Evolutionary conservation across 2,113 vertebrate species (phyloP).

Genomic region (Procapra przewalskii): DNA sequence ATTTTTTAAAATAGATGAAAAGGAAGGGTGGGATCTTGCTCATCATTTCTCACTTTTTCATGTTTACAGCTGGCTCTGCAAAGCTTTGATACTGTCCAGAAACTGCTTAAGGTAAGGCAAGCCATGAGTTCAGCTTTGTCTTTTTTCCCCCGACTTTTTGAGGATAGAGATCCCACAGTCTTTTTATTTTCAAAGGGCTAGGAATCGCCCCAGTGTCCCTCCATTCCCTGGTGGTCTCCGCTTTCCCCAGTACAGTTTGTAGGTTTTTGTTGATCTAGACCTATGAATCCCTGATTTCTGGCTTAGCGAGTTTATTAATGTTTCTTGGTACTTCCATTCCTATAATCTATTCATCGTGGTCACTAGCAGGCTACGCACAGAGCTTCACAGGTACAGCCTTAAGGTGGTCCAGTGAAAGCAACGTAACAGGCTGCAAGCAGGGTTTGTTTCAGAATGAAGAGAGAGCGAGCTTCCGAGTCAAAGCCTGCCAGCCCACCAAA

Average conservation of each 20-base stretch:
- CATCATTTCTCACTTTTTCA: conserved; percentile 20
- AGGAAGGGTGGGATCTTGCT: not conserved
- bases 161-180: not conserved
- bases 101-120: conserved; percentile 88
- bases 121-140: not conserved
- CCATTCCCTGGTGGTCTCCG: not conserved
- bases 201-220: not conserved
- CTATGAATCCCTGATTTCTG: not conserved
- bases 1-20: not conserved
- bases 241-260: not conserved
- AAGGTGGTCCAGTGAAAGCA: not conserved
- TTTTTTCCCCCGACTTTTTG: not conserved
- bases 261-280: not conserved
- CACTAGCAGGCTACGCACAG: not conserved
- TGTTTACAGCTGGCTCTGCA: conserved; percentile 90
- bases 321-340: not conserved
- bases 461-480: not conserved
- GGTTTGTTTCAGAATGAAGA: not conserved
- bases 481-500: not conserved
- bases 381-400: not conserved
- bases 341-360: accelerated
- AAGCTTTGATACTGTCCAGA: conserved; percentile 93
- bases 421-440: no score
- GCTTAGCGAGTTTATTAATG: not conserved
- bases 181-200: not conserved